Evolutionary conservation across 2,888 invertebrate species (phyloP).

Genomic region (Silvanus unidentatus): DNA sequence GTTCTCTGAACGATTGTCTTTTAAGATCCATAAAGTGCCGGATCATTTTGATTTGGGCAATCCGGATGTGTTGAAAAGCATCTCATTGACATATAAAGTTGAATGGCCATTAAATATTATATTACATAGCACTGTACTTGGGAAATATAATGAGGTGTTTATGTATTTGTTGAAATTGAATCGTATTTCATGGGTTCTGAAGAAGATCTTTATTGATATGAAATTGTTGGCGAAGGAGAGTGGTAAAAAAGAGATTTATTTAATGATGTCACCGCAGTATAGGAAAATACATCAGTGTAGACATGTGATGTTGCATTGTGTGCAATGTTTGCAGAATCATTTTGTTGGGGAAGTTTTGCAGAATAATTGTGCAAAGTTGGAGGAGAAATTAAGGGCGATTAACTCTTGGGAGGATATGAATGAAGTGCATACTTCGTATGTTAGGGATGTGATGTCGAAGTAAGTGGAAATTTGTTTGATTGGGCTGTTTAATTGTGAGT

Average conservation of each 20-base stretch:
- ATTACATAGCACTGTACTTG: slow-evolving; percentile 62
- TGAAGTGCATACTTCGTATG: slow-evolving; percentile 63
- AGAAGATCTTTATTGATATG: slow-evolving; percentile 62
- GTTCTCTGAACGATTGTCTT: slow-evolving; percentile 58
- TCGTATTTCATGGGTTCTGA: slow-evolving; percentile 69
- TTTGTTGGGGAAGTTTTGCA: slow-evolving; percentile 70
- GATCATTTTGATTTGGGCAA: slow-evolving; percentile 58
- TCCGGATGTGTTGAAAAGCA: slow-evolving; percentile 61
- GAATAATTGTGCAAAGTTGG: slow-evolving; percentile 68
- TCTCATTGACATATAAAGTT: slow-evolving; percentile 65
- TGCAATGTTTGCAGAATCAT: slow-evolving; percentile 70
- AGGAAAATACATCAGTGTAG: slow-evolving; percentile 65
- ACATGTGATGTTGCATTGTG: slow-evolving; percentile 70
- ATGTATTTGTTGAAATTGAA: slow-evolving; percentile 70
- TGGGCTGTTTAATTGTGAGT: no score
- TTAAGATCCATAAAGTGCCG: slow-evolving; percentile 57
- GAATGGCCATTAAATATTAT: slow-evolving; percentile 76
- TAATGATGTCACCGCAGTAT: slow-evolving; percentile 62
- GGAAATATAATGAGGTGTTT: slow-evolving; percentile 68
- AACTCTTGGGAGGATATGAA: slow-evolving; percentile 68
- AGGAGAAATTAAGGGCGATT: slow-evolving; percentile 59
- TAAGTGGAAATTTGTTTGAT: slow-evolving; percentile 31
- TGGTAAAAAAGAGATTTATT: slow-evolving; percentile 39
- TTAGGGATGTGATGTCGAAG: slow-evolving; percentile 68
- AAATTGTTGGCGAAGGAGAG: slow-evolving; percentile 46